Evolutionary conservation across 2,113 vertebrate species (phyloP).

Genomic region (Brachypodius melanocephalos): DNA sequence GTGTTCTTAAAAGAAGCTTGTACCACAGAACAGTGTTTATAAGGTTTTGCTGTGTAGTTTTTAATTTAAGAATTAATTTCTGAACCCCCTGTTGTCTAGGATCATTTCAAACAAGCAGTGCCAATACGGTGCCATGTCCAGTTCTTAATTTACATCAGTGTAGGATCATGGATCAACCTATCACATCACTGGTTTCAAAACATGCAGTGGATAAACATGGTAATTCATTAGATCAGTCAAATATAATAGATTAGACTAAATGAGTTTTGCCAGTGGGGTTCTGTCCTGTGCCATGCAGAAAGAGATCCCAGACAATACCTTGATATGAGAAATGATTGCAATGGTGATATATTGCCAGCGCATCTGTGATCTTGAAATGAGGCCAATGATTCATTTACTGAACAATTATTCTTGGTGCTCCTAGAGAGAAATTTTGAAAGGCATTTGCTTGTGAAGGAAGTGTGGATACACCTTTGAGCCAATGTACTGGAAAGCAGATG

Average conservation of each 20-base stretch:
- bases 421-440: background rate
- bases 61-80: background rate
- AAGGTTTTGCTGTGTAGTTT: background rate
- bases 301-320: background rate
- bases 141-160: background rate
- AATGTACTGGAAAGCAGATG: background rate
- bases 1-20: background rate
- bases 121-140: background rate
- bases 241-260: background rate
- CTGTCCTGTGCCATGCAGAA: background rate
- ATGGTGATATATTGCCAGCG: background rate
- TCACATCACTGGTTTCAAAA: background rate
- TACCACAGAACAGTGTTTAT: background rate
- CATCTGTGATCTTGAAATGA: background rate
- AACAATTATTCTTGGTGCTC: background rate
- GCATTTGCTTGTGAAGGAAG: background rate
- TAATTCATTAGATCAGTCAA: background rate
- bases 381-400: background rate
- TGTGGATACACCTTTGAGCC: background rate
- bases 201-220: background rate
- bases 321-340: background rate
- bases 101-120: background rate
- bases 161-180: background rate
- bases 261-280: background rate
- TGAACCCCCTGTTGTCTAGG: background rate